A percentile compares a stretch with the other conserved stretches of the same genome.
Evolutionary conservation across 2,888 invertebrate species (phyloP).

Genomic region (Epicampocera succincta): DNA sequence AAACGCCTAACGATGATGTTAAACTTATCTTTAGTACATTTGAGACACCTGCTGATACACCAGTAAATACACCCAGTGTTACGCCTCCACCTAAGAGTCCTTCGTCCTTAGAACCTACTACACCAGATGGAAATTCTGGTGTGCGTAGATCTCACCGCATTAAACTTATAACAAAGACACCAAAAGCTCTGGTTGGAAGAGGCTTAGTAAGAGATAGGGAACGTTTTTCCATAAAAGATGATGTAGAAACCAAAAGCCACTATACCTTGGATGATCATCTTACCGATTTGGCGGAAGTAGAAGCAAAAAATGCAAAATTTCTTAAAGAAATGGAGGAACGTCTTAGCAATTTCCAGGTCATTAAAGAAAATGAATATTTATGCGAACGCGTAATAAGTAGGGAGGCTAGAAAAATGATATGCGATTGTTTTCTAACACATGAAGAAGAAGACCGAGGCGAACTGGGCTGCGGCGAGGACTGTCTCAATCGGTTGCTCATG

Average conservation of each 20-base stretch:
- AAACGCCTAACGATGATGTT: slow-evolving; percentile 2
- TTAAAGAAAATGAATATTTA: slow-evolving; percentile 93
- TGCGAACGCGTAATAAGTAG: slow-evolving; percentile 92
- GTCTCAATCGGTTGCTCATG: slow-evolving; percentile 97
- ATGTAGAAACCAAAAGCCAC: slow-evolving; percentile 78
- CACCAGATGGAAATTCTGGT: slow-evolving; percentile 74
- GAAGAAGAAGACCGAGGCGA: slow-evolving; percentile 93
- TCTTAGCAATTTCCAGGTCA: slow-evolving; percentile 89
- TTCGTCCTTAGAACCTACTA: slow-evolving; percentile 22
- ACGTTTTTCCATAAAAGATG: slow-evolving; percentile 76
- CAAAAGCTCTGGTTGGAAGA: slow-evolving; percentile 83
- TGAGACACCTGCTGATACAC: slow-evolving; percentile 76
- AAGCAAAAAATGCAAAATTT: slow-evolving; percentile 78
- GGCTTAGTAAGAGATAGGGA: slow-evolving; percentile 85
- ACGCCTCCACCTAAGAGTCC: slow-evolving; percentile 73
- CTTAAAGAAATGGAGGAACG: slow-evolving; percentile 81
- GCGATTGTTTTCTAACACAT: slow-evolving; percentile 95
- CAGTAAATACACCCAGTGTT: slow-evolving; percentile 71
- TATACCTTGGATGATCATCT: slow-evolving; percentile 80
- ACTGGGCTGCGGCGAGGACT: slow-evolving; percentile 96
- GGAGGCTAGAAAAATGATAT: slow-evolving; percentile 96
- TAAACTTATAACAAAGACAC: slow-evolving; percentile 85
- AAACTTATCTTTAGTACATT: slow-evolving; percentile 40
- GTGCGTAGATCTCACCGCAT: slow-evolving; percentile 89
- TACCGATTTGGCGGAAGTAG: slow-evolving; percentile 77